Evolutionary conservation across 2,797 vertebrate genomes (phyloP).

Genomic region (Premnoplex brunnescens): DNA sequence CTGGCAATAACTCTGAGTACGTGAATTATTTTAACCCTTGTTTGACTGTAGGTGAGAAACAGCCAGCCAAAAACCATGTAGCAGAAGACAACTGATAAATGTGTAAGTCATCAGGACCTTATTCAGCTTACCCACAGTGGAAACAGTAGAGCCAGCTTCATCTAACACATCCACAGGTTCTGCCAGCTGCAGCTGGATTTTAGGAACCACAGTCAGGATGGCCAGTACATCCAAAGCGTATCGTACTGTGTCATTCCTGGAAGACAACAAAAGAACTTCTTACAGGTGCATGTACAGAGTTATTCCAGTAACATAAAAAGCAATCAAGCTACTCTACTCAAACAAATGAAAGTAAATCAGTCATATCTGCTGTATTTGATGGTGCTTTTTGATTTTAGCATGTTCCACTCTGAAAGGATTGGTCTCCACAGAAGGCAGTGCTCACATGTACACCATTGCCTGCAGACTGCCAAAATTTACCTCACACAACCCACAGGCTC

Average conservation of each 20-base stretch:
- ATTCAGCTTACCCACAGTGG: slow-evolving; percentile 89
- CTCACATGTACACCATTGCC: neutral
- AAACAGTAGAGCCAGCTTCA: slow-evolving; percentile 91
- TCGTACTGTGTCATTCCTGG: slow-evolving; percentile 95
- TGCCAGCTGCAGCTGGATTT: slow-evolving; percentile 92
- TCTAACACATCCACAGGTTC: slow-evolving; percentile 94
- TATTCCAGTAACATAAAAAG: neutral
- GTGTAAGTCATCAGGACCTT: neutral
- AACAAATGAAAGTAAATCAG: neutral
- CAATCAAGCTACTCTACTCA: neutral
- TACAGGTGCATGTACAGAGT: neutral
- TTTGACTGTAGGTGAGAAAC: neutral
- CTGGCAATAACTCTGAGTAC: neutral
- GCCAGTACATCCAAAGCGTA: slow-evolving; percentile 96
- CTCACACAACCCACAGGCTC: neutral
- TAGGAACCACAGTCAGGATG: slow-evolving; percentile 97
- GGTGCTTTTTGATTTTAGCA: neutral
- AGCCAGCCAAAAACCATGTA: neutral
- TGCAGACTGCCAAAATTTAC: neutral
- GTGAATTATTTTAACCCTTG: neutral
- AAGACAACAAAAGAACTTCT: slow-evolving; percentile 12
- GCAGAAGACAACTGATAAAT: neutral
- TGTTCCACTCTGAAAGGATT: neutral
- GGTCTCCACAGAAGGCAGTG: neutral
- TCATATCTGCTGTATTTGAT: neutral